Evolutionary conservation across 2,888 invertebrate species (phyloP), one percentile per base, ranked within the genome.

Genomic region (Dasypogon diadema): DNA sequence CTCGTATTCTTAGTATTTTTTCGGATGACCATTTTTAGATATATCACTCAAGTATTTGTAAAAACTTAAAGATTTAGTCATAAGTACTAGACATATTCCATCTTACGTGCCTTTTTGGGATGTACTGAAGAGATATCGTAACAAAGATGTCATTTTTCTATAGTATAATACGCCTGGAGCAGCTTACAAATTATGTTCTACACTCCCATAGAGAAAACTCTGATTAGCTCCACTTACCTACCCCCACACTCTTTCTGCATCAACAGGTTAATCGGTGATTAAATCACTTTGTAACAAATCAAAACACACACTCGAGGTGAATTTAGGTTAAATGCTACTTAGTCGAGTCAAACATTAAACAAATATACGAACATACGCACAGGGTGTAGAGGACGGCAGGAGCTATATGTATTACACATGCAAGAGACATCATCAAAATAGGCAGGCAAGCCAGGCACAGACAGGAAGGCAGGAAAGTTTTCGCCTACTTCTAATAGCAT

Each of bases 271-370:
- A 70, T 70, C 70, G 54, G 54, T 56, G 73, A 73, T 73, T 73
- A 73, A 73, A 73, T 73, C 73, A 73, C 56, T 73, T 56, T 56
- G 55, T 56, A 73, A 73, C 55, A 56, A 55, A 54, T 73, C 73
- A 56, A 55, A 73, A 73, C 54, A 73, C 54, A 73, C 73, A 73
- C 56, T 54, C 55, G 73, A 73, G 54, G 55, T 73, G 56, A 73
- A 73, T 73, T 56, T 73, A 42, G 73, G 73, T 73, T 73, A 73
- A 73, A 56, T 73, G 56, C 73, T 54, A 56, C 73, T 73, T 73
- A 54, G 73, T 73, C 55, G 73, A 73, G 54, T 73, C 56, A 55
- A 37, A 56, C 55, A 56, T 73, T 73, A 56, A 56, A 73, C 73
- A 73, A 55, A 55, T 22, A 42, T 22, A 73, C 24, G 14, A 21